Evolutionary conservation across 2,797 vertebrate genomes (phyloP).

Genomic region (Apogon hyalosoma): DNA sequence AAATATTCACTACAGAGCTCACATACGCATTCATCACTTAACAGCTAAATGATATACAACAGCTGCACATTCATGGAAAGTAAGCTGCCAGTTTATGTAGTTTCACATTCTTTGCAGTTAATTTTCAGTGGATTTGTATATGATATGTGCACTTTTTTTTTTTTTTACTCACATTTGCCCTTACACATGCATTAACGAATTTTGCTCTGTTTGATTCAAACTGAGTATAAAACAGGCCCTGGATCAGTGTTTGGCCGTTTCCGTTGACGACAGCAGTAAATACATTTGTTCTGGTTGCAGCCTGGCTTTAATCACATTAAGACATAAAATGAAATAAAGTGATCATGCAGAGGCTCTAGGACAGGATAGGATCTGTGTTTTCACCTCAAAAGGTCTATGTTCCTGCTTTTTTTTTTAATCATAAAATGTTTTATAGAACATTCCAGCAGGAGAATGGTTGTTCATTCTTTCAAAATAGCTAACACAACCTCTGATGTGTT

Average conservation of each 20-base stretch:
- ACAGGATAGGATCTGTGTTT: background rate
- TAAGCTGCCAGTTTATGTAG: background rate
- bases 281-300: background rate
- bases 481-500: background rate
- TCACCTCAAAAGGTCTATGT: background rate
- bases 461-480: background rate
- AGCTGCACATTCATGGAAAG: background rate
- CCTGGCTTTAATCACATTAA: slow-evolving; percentile 37
- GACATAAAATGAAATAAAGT: slow-evolving; percentile 27
- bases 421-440: background rate
- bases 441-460: background rate
- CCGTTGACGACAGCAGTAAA: slow-evolving; percentile 21
- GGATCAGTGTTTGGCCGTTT: slow-evolving; percentile 22
- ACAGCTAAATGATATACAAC: background rate
- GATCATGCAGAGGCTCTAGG: background rate
- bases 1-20: slow-evolving; percentile 47
- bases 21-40: background rate
- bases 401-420: no score
- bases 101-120: background rate
- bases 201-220: slow-evolving; percentile 23
- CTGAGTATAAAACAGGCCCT: slow-evolving; percentile 32
- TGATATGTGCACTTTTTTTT: slow-evolving; percentile 24
- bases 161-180: background rate
- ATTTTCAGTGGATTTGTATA: background rate
- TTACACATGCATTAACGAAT: slow-evolving; percentile 4